Conservation (phyloP, 2,797 vertebrate genomes). For the Bradypodion ventrale region DNA sequence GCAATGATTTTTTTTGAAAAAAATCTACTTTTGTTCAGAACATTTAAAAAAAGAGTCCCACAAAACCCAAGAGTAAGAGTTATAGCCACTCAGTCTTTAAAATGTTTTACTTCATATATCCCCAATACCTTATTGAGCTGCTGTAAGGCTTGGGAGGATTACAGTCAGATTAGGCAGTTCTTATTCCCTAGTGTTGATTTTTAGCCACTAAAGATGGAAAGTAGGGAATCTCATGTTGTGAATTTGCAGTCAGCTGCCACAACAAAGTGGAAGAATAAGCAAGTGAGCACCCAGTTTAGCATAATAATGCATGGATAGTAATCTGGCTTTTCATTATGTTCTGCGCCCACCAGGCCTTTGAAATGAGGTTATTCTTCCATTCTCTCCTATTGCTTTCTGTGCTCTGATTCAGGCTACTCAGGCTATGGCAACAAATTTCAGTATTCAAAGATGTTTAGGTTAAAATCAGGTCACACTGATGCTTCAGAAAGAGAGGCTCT, state of each 20-base stretch:
- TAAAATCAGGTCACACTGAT: constrained; percentile 9
- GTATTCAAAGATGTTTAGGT: constrained; percentile 18
- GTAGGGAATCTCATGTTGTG: neutral
- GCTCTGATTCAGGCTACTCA: neutral
- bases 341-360: neutral
- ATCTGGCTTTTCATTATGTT: constrained; percentile 1
- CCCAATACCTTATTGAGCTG: neutral
- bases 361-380: neutral
- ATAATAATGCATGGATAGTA: neutral
- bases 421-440: neutral
- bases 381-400: neutral
- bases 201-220: neutral
- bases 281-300: neutral
- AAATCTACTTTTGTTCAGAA: no score
- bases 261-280: neutral
- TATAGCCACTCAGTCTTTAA: neutral
- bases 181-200: constrained; percentile 11
- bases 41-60: no score
- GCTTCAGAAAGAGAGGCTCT: neutral
- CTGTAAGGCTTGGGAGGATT: neutral
- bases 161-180: constrained; percentile 2
- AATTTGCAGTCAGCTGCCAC: neutral
- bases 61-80: no score
- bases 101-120: neutral
- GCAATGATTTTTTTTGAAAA: no score